These are phyloP conservation scores for Tetramorium bicarinatum DNA, from an alignment of 2,888 invertebrate genomes.

Conservation along the genomic window DNA sequence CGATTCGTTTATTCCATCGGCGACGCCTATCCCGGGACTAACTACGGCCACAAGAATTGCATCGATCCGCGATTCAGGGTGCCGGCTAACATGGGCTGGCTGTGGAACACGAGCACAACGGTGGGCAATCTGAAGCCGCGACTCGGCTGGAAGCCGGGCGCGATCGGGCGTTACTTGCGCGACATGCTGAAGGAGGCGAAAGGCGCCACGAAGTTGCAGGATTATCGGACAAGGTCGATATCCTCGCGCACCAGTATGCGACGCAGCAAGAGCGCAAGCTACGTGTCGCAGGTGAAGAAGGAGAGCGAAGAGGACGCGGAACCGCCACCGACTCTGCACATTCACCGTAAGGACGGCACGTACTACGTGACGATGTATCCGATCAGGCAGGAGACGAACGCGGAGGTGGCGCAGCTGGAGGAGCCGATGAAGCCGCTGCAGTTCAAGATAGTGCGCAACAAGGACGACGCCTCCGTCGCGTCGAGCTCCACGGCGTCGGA, in stretches of 20 bases:
- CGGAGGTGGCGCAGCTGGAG: constrained; percentile 74
- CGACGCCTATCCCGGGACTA: constrained; percentile 77
- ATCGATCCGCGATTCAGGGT: constrained; percentile 77
- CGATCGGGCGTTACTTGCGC: constrained; percentile 74
- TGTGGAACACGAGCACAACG: constrained; percentile 79
- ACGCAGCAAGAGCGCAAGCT: constrained; percentile 50
- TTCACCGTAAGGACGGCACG: constrained; percentile 83
- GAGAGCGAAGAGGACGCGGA: constrained; percentile 71
- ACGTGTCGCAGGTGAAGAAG: constrained; percentile 49
- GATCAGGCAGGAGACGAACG: constrained; percentile 78
- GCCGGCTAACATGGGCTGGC: constrained; percentile 84
- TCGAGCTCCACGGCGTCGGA: constrained; percentile 84
- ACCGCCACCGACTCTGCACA: constrained; percentile 83
- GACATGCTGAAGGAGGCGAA: constrained; percentile 72
- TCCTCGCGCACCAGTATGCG: constrained; percentile 43
- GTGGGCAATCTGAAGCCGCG: constrained; percentile 77
- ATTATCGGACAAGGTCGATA: constrained; percentile 42
- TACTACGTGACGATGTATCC: constrained; percentile 86
- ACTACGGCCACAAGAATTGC: constrained; percentile 81
- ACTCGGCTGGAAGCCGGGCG: constrained; percentile 84
- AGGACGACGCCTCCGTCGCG: constrained; percentile 78
- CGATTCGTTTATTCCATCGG: constrained; percentile 81
- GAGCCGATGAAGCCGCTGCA: constrained; percentile 83
- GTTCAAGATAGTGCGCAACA: constrained; percentile 83
- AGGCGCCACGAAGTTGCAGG: constrained; percentile 21